A percentile compares a stretch with the other conserved stretches of the same genome.
phyloP scores from a whole-genome alignment of 2,797 vertebrate genomes.

The Crocidura indochinensis region DNA sequence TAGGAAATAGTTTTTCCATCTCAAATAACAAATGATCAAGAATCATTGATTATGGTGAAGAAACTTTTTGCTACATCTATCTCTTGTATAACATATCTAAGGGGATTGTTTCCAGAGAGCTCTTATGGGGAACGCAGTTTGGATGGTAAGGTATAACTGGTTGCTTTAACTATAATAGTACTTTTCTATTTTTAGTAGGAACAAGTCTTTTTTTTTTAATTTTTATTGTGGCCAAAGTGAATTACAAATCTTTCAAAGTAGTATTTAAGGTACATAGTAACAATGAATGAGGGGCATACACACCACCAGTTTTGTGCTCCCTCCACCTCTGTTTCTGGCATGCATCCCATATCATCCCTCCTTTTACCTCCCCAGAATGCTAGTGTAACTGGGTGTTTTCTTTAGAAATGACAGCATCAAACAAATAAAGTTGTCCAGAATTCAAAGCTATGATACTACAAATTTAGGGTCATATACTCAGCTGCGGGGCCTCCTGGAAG shows the following conservation, averaged over 20 bases:
- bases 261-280: too few species aligned
- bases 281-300: too few species aligned
- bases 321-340: too few species aligned
- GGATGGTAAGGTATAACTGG: slow-evolving; percentile 91
- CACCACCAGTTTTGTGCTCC: too few species aligned
- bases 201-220: slow-evolving; percentile 34
- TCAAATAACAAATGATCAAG: slow-evolving; percentile 90
- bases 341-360: too few species aligned
- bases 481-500: neutral
- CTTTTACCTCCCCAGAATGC: too few species aligned
- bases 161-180: slow-evolving; percentile 17
- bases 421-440: too few species aligned
- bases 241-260: too few species aligned
- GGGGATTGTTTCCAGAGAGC: slow-evolving; percentile 96
- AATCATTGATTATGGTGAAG: slow-evolving; percentile 95
- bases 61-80: slow-evolving; percentile 95
- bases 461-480: too few species aligned
- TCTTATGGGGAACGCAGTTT: slow-evolving; percentile 94
- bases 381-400: too few species aligned
- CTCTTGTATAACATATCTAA: slow-evolving; percentile 96
- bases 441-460: neutral
- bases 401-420: too few species aligned
- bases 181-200: slow-evolving; percentile 51
- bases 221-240: too few species aligned
- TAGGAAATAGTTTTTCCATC: slow-evolving; percentile 91